Conservation (phyloP, 2,113 vertebrate genomes). For the Marmota flaviventris region DNA sequence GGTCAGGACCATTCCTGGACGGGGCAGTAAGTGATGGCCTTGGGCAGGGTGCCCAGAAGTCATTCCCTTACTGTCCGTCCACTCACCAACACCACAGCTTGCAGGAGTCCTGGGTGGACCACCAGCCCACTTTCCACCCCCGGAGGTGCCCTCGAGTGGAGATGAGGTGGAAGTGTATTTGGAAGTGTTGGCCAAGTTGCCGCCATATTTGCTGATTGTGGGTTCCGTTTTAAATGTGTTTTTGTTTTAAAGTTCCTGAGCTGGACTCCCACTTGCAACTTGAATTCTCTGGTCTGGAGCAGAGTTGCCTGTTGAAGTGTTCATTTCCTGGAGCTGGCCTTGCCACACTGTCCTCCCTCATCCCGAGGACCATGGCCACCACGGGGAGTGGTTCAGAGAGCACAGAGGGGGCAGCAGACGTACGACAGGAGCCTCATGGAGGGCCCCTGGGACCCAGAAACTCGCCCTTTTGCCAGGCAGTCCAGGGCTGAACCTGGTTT, state of each 20-base stretch:
- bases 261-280: background rate
- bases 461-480: no score
- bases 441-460: rapidly evolving
- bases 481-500: no score
- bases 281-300: background rate
- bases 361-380: rapidly evolving
- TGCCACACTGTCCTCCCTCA: rapidly evolving
- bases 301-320: background rate
- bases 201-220: rapidly evolving
- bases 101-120: rapidly evolving
- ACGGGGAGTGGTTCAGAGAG: rapidly evolving
- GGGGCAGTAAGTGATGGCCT: rapidly evolving
- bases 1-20: background rate
- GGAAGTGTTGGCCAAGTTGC: rapidly evolving
- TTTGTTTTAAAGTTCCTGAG: no score
- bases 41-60: rapidly evolving
- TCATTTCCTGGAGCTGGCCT: background rate
- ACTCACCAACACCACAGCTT: rapidly evolving
- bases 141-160: rapidly evolving
- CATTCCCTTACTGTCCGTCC: rapidly evolving
- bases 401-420: rapidly evolving
- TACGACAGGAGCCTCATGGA: rapidly evolving
- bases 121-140: rapidly evolving
- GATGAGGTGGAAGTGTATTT: rapidly evolving
- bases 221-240: background rate